Conservation (phyloP, 2,113 vertebrate genomes). For the Apaloderma vittatum region DNA sequence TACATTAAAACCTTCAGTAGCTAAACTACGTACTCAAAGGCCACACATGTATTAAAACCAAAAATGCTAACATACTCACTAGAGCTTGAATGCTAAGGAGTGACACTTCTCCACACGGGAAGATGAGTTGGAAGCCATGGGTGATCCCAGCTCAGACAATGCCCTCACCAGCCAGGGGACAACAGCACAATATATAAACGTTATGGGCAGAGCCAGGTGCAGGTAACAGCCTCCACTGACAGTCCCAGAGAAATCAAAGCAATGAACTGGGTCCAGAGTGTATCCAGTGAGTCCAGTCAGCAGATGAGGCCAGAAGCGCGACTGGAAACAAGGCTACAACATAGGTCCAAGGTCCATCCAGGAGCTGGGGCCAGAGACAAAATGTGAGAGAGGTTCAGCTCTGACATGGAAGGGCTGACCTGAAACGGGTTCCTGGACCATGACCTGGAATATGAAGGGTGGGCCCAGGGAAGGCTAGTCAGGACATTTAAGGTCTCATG, state of each 20-base stretch:
- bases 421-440: background rate
- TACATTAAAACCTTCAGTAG: background rate
- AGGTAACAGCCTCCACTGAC: background rate
- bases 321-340: background rate
- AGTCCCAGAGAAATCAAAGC: background rate
- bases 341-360: background rate
- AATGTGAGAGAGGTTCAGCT: background rate
- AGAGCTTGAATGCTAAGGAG: background rate
- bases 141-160: background rate
- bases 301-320: background rate
- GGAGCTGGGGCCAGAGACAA: background rate
- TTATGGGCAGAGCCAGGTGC: background rate
- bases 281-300: background rate
- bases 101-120: background rate
- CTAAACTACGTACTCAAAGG: background rate
- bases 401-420: background rate
- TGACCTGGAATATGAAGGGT: fast-evolving
- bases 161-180: background rate
- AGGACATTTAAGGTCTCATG: fast-evolving
- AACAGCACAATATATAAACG: fast-evolving
- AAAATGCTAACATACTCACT: background rate
- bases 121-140: background rate
- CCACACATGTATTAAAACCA: background rate
- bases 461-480: background rate
- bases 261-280: fast-evolving